Evolutionary conservation across 2,113 vertebrate species (phyloP).

Genomic region (Cathartes aura): DNA sequence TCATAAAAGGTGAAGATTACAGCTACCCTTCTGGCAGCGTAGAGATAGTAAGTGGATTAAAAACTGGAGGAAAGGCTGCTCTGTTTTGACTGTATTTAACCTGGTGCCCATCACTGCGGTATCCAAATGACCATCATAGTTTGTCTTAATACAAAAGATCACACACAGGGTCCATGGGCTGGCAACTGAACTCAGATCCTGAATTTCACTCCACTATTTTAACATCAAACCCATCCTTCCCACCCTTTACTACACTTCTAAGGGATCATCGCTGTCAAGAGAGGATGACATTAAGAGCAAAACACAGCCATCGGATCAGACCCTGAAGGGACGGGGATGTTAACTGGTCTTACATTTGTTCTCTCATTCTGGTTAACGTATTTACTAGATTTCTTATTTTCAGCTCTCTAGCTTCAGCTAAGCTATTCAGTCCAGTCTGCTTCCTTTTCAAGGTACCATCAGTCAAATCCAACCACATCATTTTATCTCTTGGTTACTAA

Average conservation of each 20-base stretch:
- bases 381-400: neutral
- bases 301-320: neutral
- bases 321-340: neutral
- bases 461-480: conserved; percentile 26
- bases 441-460: conserved; percentile 42
- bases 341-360: neutral
- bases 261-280: neutral
- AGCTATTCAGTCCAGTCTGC: neutral
- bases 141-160: neutral
- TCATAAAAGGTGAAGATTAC: neutral
- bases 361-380: neutral
- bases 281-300: neutral
- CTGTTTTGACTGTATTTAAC: neutral
- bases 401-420: neutral
- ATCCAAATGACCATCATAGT: neutral
- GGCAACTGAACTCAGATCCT: neutral
- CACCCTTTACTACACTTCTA: neutral
- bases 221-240: neutral
- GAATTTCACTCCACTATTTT: neutral
- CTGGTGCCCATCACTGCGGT: neutral
- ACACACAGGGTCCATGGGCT: neutral
- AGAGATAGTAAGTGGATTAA: neutral
- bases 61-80: neutral
- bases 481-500: conserved; percentile 57
- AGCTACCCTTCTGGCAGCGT: neutral